phyloP scores from a whole-genome alignment of 1,140 invertebrate genomes.

The Brachionus calyciflorus region DNA sequence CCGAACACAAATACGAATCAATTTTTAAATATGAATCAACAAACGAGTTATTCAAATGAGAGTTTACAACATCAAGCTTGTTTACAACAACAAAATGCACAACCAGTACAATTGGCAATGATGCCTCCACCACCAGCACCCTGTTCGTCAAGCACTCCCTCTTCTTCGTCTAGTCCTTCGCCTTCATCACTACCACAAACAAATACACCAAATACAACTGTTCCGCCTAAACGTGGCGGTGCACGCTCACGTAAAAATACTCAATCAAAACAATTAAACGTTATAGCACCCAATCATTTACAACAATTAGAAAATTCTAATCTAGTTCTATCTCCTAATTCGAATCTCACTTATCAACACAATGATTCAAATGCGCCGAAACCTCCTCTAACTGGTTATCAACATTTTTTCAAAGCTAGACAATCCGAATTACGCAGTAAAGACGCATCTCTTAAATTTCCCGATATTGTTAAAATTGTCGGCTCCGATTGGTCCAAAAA shows the following conservation, averaged over 20 bases:
- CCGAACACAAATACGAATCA: background rate
- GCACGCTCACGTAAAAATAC: background rate
- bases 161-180: conserved; percentile 19
- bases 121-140: conserved; percentile 37
- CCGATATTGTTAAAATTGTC: conserved; percentile 41
- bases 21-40: background rate
- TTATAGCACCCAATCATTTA: background rate
- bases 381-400: conserved; percentile 35
- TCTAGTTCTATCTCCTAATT: too few relatives aligned
- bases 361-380: conserved; percentile 20
- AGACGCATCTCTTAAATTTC: conserved; percentile 41
- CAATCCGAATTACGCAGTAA: conserved; percentile 34
- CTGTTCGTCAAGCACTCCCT: conserved; percentile 11
- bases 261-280: background rate
- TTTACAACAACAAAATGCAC: background rate
- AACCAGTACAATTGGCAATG: background rate
- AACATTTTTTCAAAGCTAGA: conserved; percentile 24
- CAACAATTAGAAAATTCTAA: too few relatives aligned
- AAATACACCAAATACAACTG: too few relatives aligned
- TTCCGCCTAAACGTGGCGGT: too few relatives aligned
- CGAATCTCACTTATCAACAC: background rate
- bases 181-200: background rate
- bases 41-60: background rate
- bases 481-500: conserved; percentile 43
- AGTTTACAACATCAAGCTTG: background rate